These are phyloP conservation scores for Sipha maydis DNA, from an alignment of 2,888 invertebrate genomes.

Conservation along the genomic window DNA sequence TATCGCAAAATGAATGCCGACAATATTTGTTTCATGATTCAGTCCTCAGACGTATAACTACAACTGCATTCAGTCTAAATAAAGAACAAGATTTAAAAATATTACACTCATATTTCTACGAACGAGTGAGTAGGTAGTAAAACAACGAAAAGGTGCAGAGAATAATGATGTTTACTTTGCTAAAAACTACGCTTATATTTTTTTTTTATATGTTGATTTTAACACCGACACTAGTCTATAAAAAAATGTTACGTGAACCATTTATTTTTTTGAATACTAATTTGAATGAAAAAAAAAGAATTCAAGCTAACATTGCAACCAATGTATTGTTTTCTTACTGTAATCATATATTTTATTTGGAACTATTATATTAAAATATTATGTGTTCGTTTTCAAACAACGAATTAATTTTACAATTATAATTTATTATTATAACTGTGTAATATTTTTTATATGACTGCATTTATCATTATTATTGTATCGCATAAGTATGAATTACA, in stretches of 20 bases:
- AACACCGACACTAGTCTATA: background rate
- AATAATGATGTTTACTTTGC: slow-evolving; percentile 41
- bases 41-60: background rate
- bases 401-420: too few relatives aligned
- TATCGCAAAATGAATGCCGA: background rate
- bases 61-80: background rate
- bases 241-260: too few relatives aligned
- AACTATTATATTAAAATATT: too few relatives aligned
- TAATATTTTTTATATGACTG: too few relatives aligned
- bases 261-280: background rate
- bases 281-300: background rate
- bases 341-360: too few relatives aligned
- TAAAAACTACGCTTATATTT: slow-evolving; percentile 13
- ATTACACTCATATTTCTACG: background rate
- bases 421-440: too few relatives aligned
- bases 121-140: background rate
- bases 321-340: too few relatives aligned
- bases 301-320: background rate
- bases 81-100: background rate
- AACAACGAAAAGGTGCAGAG: background rate
- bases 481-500: too few relatives aligned
- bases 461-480: too few relatives aligned
- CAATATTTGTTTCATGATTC: background rate
- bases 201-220: background rate
- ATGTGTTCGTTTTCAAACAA: too few relatives aligned